Conservation (phyloP, 2,888 invertebrate species). For the Fragum sueziense region DNA sequence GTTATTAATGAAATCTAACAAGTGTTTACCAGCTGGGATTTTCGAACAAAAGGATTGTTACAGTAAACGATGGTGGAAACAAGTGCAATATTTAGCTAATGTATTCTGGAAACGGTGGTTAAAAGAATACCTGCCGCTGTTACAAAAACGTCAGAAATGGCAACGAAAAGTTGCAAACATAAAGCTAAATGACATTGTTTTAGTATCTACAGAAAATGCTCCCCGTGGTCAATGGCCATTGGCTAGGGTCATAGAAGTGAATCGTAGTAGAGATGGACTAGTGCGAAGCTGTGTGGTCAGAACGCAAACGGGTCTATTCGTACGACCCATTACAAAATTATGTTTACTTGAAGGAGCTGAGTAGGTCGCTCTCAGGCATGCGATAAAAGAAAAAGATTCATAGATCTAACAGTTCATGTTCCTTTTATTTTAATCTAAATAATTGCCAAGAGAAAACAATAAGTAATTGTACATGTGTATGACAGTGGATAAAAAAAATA, state of each 20-base stretch:
- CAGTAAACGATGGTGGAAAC: slow-evolving; percentile 37
- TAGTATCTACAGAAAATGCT: not conserved
- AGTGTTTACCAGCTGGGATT: slow-evolving; percentile 14
- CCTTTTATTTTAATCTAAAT: too few species aligned
- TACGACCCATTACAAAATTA: not conserved
- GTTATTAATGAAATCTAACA: slow-evolving; percentile 24
- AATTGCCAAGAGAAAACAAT: too few species aligned
- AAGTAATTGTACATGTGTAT: too few species aligned
- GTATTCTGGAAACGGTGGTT: slow-evolving; percentile 48
- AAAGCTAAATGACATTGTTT: slow-evolving; percentile 7
- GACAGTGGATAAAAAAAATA: too few species aligned
- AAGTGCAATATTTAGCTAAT: slow-evolving; percentile 45
- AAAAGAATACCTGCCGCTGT: slow-evolving; percentile 30
- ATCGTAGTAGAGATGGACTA: slow-evolving; percentile 27
- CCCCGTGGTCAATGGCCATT: slow-evolving; percentile 38
- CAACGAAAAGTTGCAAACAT: not conserved
- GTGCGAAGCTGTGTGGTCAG: slow-evolving; percentile 25
- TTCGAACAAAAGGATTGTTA: slow-evolving; percentile 19
- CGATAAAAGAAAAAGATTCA: too few species aligned
- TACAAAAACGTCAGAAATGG: slow-evolving; percentile 45
- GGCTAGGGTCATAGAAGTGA: slow-evolving; percentile 23
- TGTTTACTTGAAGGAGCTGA: slow-evolving; percentile 7
- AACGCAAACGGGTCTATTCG: not conserved
- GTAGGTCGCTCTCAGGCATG: too few species aligned
- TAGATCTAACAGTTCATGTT: too few species aligned